Base-by-base conservation (phyloP, 2,888 invertebrate species). In the Drosophila mimetica region DNA sequence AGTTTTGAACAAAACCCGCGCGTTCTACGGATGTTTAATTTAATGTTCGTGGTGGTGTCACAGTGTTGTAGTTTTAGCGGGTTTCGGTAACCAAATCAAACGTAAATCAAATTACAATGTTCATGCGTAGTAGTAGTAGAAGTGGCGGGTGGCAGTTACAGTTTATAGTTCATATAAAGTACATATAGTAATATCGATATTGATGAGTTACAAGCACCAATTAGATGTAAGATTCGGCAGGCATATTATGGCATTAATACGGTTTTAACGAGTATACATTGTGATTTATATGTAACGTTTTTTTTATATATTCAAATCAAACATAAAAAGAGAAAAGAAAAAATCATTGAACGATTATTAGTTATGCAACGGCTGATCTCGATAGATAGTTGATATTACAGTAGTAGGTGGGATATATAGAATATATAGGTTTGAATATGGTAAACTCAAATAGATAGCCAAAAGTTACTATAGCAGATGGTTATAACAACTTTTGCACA, bases 1-100 rank as follows among this genome's bases (percentile, higher is more conserved):
- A 82, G 97, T 97, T 93, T 97, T 97, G 93, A 97, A 97, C 93
- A 96, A 95, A 93, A 96, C 95, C 93, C 95, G 93, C 92, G 94
- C 94, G 91, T 93, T 92, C 93, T 93, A 80, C 75, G 79, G 58
- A 74, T 55, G 57, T 67, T 42, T 69, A 46, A 16, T 54, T 48
- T 57, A 41, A 41, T 74, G 60, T 66, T 69, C 59, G 47, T 55
- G 51, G 64, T 64, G 50, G 46, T 76, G 50, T 64, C 46, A 36
- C 14, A 36, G 50, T 58, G 76, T 76, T 64, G 54, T 60, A 14
- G 55, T 64, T 69, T 74, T 46, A 50, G 50, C 69, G 51, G 47
- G 67, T 59, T 60, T 65, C 52, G 50, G 41, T 67, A 76, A 75
- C 67, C 50, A 82, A 82, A 84, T 69, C 51, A 76, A 75, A 82